Evolutionary conservation across 2,888 invertebrate species (phyloP).

Genomic region (Pycnomerus fuliginosus): DNA sequence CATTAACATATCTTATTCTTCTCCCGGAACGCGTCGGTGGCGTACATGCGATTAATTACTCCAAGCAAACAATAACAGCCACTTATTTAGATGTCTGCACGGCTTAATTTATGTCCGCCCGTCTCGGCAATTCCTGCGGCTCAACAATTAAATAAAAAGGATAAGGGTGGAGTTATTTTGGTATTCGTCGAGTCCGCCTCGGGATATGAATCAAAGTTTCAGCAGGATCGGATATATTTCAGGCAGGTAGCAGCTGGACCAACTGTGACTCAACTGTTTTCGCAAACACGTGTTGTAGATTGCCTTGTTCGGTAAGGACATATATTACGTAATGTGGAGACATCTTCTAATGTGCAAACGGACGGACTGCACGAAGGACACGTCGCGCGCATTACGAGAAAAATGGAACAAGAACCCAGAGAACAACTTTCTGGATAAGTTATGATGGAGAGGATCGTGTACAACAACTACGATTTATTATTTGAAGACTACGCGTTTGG

Average conservation of each 20-base stretch:
- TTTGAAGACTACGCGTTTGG: no score
- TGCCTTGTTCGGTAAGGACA: conserved; percentile 27
- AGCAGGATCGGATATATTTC: conserved; percentile 30
- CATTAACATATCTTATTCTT: conserved; percentile 33
- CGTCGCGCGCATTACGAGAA: no score
- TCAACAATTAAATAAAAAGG: conserved; percentile 5
- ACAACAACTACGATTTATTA: no score
- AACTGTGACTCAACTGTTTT: conserved; percentile 27
- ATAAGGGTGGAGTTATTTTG: background rate
- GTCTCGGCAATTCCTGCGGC: conserved; percentile 6
- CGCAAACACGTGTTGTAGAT: conserved; percentile 33
- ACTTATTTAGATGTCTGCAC: conserved; percentile 29
- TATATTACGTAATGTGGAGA: conserved; percentile 24
- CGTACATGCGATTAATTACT: conserved; percentile 30
- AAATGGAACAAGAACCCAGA: no score
- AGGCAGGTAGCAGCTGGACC: conserved; percentile 33
- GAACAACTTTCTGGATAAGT: no score
- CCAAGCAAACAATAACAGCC: conserved; percentile 30
- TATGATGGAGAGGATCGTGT: no score
- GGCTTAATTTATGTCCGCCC: conserved; percentile 22
- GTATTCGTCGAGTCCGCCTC: conserved; percentile 18
- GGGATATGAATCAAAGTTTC: conserved; percentile 32
- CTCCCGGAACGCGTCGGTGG: conserved; percentile 20
- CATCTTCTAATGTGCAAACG: no score
- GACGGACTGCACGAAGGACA: no score